Conservation (phyloP, 2,113 vertebrate species). For the Podarcis raffonei region DNA sequence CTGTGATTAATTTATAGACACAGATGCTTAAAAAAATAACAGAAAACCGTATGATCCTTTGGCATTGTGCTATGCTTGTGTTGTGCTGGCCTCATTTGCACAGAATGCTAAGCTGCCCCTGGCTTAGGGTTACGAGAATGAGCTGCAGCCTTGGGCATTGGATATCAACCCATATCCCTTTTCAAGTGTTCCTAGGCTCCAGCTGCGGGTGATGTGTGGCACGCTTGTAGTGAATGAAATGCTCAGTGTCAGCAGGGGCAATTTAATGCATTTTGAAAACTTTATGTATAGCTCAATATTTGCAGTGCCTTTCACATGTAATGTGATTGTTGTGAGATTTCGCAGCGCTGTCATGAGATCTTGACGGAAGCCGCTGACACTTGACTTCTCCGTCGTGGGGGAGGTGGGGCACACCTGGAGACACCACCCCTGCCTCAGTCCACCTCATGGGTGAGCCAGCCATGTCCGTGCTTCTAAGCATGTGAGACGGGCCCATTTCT, state of each 20-base stretch:
- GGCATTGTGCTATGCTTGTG: conserved; percentile 35
- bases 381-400: too few relatives aligned
- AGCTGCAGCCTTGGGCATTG: conserved; percentile 20
- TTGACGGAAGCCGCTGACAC: too few relatives aligned
- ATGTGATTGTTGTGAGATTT: not conserved
- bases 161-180: conserved; percentile 31
- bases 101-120: too few relatives aligned
- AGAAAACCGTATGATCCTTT: not conserved
- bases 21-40: not conserved
- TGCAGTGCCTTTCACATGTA: not conserved
- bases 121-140: conserved; percentile 29
- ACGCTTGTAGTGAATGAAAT: conserved; percentile 38
- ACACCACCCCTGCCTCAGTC: too few relatives aligned
- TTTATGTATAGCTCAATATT: not conserved
- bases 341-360: too few relatives aligned
- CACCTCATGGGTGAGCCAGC: too few relatives aligned
- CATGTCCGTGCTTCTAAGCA: too few relatives aligned
- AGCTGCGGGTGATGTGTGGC: conserved; percentile 22
- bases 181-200: conserved; percentile 1
- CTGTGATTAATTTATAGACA: not conserved
- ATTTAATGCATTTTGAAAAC: conserved; percentile 11
- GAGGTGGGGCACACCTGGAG: too few relatives aligned
- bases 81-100: not conserved
- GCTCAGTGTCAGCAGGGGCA: conserved; percentile 51
- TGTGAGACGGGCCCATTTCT: too few relatives aligned